These are phyloP conservation scores for Plusia festucae DNA, from an alignment of 2,888 invertebrate species.

Conservation along the genomic window DNA sequence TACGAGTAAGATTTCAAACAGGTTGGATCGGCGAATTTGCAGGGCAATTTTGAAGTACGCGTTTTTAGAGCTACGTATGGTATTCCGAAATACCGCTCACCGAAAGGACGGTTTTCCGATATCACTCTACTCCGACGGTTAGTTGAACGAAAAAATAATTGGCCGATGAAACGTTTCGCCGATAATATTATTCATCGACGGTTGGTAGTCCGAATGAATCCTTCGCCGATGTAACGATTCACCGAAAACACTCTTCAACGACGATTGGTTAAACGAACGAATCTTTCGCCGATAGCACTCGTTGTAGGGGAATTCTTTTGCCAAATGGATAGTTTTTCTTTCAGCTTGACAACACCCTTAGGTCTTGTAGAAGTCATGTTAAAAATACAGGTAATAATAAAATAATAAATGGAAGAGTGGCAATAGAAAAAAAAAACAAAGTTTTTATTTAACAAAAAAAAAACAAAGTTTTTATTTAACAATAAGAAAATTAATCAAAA, in stretches of 20 bases:
- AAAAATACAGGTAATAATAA: constrained; percentile 14
- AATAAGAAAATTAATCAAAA: constrained; percentile 8
- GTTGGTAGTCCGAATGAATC: constrained; percentile 14
- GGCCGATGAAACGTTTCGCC: constrained; percentile 15
- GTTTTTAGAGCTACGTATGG: too few relatives aligned
- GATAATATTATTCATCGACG: constrained; percentile 17
- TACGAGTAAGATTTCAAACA: constrained; percentile 43
- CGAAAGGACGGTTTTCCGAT: too few relatives aligned
- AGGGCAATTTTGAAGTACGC: too few relatives aligned
- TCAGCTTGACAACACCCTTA: constrained; percentile 9
- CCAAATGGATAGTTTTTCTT: constrained; percentile 10
- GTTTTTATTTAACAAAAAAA: too few relatives aligned
- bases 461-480: constrained; percentile 10
- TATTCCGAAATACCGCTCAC: too few relatives aligned
- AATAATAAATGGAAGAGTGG: constrained; percentile 11
- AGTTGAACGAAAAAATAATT: constrained; percentile 13
- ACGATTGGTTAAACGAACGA: constrained; percentile 4
- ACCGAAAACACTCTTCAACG: constrained; percentile 6
- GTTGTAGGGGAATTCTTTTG: constrained; percentile 11
- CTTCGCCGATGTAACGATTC: constrained; percentile 7
- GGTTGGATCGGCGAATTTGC: constrained; percentile 27
- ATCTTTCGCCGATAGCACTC: constrained; percentile 5
- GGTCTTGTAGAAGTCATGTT: constrained; percentile 14
- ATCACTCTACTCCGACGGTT: too few relatives aligned
- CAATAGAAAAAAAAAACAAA: too few relatives aligned